A percentile compares a stretch with the other conserved stretches of the same genome.
These are phyloP conservation scores for Peromyscus polionotus DNA, from an alignment of 2,113 vertebrate genomes.

Conservation along the genomic window DNA sequence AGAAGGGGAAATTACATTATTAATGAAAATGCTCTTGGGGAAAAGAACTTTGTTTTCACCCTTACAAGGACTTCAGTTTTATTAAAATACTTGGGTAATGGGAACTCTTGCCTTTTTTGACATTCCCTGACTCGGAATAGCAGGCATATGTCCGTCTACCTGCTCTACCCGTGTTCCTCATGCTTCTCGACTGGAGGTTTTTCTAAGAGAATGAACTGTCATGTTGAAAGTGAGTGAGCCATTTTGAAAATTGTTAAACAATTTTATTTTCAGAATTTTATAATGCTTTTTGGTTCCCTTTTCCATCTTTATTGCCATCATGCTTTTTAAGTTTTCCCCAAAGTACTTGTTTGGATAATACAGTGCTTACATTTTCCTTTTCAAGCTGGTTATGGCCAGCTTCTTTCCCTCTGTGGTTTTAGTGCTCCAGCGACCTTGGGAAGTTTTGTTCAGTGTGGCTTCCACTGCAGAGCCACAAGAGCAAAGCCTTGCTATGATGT, in stretches of 20 bases:
- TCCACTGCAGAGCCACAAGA: not conserved
- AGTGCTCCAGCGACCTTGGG: not conserved
- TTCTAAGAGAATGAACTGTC: not conserved
- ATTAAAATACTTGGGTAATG: not conserved
- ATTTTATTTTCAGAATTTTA: constrained; percentile 33
- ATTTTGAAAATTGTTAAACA: not conserved
- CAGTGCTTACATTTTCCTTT: not conserved
- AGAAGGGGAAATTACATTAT: not conserved
- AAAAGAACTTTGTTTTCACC: not conserved
- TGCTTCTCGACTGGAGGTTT: not conserved
- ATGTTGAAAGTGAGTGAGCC: not conserved
- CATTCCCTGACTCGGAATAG: not conserved
- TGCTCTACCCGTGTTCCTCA: accelerated
- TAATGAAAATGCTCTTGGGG: not conserved
- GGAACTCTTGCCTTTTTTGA: not conserved
- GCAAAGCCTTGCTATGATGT: not conserved
- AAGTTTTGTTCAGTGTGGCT: not conserved
- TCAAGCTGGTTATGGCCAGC: not conserved
- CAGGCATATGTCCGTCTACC: not conserved
- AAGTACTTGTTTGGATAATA: not conserved
- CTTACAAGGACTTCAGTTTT: not conserved
- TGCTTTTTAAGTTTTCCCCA: not conserved
- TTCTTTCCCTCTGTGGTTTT: accelerated
- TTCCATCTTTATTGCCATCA: not conserved
- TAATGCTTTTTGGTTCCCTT: not conserved